Evolutionary conservation across 2,113 vertebrate genomes (phyloP), one percentile per base, ranked within the genome.

Genomic region (Probosciger aterrimus): DNA sequence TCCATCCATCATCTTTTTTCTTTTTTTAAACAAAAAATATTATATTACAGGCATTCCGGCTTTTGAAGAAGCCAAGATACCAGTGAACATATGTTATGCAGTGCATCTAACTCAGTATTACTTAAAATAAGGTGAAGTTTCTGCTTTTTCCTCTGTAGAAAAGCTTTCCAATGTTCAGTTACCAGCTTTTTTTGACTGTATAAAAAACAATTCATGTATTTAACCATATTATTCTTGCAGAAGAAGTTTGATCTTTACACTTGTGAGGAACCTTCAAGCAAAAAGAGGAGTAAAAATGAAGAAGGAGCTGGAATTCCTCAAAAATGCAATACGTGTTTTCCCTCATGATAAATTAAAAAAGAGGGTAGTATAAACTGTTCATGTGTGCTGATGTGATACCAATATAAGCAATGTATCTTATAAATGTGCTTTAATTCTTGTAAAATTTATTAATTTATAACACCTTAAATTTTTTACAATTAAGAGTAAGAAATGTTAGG

Each of bases 71-170:
- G 60, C 50, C 49, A 83, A 73, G 82, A 85, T 94, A 92, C 6
- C 37, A 63, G 14, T 63, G 70, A 90, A 80, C 92, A 94, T 93
- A 93, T 82, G 85, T 60, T 79, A 80, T 33, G 9, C 19, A 39
- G 41, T 67, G 33, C 60, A 35, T 82, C 60, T 91, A 92, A 91
- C 30, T 76, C 44, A 7, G 7, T 65, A 33, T 80, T 89, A 95
- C 88, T 93, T 93, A 88, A 95, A 95, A 93, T 77, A 91, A 88
- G 52, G 17, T 82, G 46, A 94, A 82, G 17, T 27, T 87, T 91
- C 50, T 65, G 18, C 22, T 69, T 65, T 85, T 69, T 70, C 23
- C 31, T 80, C 22, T 67, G 25, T 41, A 70, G 49, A 93, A 75
- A 90, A 80, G 4, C 63, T 90, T 87, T 73, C 33, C 90, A 52